Percentiles rank a stretch among this genome's conserved stretches.
Evolutionary conservation across 1,140 invertebrate species (phyloP).

Genomic region (Polyergus mexicanus): DNA sequence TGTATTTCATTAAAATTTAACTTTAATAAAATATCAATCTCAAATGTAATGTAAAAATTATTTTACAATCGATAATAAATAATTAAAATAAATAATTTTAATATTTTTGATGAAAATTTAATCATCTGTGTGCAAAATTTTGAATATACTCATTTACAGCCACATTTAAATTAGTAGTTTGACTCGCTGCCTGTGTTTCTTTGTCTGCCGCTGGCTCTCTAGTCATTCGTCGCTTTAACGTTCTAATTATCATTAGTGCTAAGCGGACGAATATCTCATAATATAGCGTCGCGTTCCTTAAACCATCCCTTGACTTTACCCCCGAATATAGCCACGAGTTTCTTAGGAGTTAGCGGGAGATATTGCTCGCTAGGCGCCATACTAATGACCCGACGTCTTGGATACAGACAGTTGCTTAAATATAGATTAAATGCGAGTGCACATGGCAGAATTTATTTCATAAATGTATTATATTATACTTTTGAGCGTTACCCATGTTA

Average conservation of each 20-base stretch:
- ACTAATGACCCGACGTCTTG: conserved; percentile 76
- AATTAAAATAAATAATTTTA: neutral
- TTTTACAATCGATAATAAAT: neutral
- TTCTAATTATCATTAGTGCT: conserved; percentile 84
- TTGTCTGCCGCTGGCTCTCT: conserved; percentile 40
- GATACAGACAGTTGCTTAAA: conserved; percentile 79
- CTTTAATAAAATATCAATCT: neutral
- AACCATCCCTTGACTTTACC: conserved; percentile 51
- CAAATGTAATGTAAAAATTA: neutral
- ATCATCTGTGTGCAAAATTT: neutral
- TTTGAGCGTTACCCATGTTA: neutral
- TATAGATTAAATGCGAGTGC: conserved; percentile 78
- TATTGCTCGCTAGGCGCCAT: conserved; percentile 78
- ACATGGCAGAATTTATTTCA: neutral
- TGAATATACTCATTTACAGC: neutral
- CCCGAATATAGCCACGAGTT: conserved; percentile 64
- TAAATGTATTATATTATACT: conserved; percentile 11
- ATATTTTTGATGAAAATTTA: neutral
- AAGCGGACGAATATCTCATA: conserved; percentile 82
- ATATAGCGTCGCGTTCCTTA: conserved; percentile 76
- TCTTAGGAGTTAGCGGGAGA: conserved; percentile 73
- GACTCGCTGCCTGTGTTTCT: conserved; percentile 14
- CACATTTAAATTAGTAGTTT: conserved; percentile 4
- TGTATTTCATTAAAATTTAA: neutral
- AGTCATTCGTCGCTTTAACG: conserved; percentile 79